Percentiles rank a stretch among this genome's conserved stretches.
Evolutionary conservation across 2,797 vertebrate genomes (phyloP).

Genomic region (Hafferia zeledoni): DNA sequence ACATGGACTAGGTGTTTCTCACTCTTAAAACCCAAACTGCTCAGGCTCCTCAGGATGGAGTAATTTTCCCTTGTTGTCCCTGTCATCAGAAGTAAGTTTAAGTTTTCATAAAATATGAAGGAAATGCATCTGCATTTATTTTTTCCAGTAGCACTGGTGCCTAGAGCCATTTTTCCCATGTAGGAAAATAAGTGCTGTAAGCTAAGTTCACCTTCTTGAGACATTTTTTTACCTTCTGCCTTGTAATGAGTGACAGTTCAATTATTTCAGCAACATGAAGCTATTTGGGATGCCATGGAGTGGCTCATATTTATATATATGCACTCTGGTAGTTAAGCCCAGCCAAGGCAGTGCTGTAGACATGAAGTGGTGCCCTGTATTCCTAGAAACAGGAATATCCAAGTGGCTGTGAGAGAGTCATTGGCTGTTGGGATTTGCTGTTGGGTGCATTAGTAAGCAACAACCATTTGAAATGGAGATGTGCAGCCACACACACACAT

Average conservation of each 20-base stretch:
- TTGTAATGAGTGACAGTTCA: background rate
- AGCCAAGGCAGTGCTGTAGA: background rate
- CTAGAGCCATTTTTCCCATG: background rate
- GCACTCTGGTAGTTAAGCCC: background rate
- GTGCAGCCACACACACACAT: background rate
- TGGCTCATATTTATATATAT: background rate
- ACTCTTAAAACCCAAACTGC: background rate
- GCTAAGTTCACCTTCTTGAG: background rate
- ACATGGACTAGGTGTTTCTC: background rate
- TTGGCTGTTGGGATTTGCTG: background rate
- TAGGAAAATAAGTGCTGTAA: background rate
- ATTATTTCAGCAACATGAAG: background rate
- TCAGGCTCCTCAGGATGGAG: background rate
- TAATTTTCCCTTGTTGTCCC: background rate
- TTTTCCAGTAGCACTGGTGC: background rate
- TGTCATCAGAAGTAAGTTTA: background rate
- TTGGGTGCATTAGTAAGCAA: background rate
- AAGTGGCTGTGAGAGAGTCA: background rate
- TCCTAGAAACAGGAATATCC: background rate
- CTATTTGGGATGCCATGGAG: background rate
- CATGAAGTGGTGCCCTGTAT: rapidly evolving
- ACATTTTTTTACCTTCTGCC: background rate
- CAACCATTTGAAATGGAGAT: background rate
- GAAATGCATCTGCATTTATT: background rate
- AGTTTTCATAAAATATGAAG: background rate